Base-by-base conservation (phyloP, 1,140 invertebrate species). In the Apolygus lucorum region DNA sequence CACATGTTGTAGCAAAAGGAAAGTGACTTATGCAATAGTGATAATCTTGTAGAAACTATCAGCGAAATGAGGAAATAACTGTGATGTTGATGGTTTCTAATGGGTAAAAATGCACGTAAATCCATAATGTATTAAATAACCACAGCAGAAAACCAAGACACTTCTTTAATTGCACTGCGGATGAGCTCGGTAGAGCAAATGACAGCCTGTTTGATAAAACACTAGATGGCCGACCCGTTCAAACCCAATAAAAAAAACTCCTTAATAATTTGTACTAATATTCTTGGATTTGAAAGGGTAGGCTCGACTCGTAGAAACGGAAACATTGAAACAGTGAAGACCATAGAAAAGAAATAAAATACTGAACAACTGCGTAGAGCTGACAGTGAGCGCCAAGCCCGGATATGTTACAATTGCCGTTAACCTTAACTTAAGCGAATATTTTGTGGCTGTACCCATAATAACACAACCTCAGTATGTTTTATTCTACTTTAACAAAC, bases 121-220 rank as follows among this genome's bases (percentile, higher is more conserved):
- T 65, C 26, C 13, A 65, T 28, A 63, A 21, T 63, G n/a, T 63
- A 22, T 27, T 2, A 68, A 26, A 68, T 62, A 72, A 64, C 68
- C 68, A 72, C 71, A 72, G 71, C 71, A 70, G 64, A 72, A 70
- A 71, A 68, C 65, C 68, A 72, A 72, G 71, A 72, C 71, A 72
- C 71, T 72, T 72, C 52, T 68, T 69, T 66, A 72, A 70, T 72
- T 72, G 69, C 69, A 70, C 69, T 70, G 69, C 64, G 67, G 54
- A 70, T 66, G 29, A 66, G 64, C 64, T 66, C 64, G 11, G n/a
- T 26, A 66, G 64, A 66, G 64, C 64, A 21, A 34, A 66, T 59
- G 64, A 66, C 64, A 66, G 64, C 64, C 64, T 66, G 64, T 59
- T 59, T 59, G 4, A 8, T 42, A 42, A 42, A 42, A 4, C 17